Evolutionary conservation across 35 echinoderm and acorn worm genomes (phyloP).

Genomic region (Ophioderma brevispina): DNA sequence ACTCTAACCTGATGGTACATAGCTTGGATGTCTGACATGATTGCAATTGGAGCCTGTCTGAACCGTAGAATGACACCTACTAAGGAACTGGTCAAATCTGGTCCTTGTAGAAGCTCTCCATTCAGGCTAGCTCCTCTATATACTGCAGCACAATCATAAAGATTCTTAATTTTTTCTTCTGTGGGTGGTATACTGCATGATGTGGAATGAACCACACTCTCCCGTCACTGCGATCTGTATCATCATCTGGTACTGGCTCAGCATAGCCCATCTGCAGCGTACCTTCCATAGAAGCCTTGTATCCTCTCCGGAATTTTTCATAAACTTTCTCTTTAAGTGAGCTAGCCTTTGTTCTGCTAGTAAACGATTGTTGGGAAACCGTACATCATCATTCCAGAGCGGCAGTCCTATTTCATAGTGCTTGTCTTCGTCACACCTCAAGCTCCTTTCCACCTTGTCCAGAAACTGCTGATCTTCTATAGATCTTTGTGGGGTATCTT

Average conservation of each 20-base stretch:
- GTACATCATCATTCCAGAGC: background rate
- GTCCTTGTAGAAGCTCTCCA: slow-evolving; percentile 45
- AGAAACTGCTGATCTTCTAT: slow-evolving; percentile 59
- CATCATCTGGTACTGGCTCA: slow-evolving; percentile 35
- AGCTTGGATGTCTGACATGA: slow-evolving; percentile 41
- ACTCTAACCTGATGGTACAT: slow-evolving; percentile 73
- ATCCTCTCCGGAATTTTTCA: background rate
- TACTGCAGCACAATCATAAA: slow-evolving; percentile 42
- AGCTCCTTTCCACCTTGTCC: slow-evolving; percentile 49
- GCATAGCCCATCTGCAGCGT: slow-evolving; percentile 55
- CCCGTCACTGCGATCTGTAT: slow-evolving; percentile 24
- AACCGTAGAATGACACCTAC: slow-evolving; percentile 48
- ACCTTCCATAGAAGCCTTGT: background rate
- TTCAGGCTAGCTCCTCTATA: slow-evolving; percentile 21
- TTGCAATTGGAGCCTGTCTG: background rate
- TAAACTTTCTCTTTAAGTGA: slow-evolving; percentile 4
- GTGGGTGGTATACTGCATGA: slow-evolving; percentile 45
- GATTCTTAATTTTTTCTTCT: slow-evolving; percentile 45
- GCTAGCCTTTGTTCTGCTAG: background rate
- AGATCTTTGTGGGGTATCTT: slow-evolving; percentile 55
- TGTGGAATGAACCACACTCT: slow-evolving; percentile 57
- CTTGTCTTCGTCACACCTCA: background rate
- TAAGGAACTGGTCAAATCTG: slow-evolving; percentile 37
- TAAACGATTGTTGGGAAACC: background rate
- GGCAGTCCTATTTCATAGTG: background rate